phyloP scores from a whole-genome alignment of 1,140 invertebrate species.

The Heliothis virescens region DNA sequence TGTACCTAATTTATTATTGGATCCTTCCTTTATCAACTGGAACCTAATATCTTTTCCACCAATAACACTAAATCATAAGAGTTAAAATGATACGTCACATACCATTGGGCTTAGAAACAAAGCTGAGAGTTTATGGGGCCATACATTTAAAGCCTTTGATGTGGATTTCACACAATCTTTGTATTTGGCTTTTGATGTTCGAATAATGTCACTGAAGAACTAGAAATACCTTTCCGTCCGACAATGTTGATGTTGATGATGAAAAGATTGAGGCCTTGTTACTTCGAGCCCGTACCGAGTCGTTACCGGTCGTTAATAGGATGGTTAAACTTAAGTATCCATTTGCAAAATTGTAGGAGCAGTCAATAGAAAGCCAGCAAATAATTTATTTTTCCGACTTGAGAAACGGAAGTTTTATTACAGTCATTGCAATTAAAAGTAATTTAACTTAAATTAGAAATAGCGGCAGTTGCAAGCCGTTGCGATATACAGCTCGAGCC shows the following conservation, averaged over 20 bases:
- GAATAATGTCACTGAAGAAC: not conserved
- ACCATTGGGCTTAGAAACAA: constrained; percentile 8
- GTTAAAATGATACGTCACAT: not conserved
- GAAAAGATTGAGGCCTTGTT: too few species aligned
- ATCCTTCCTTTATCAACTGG: not conserved
- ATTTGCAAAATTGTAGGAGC: too few species aligned
- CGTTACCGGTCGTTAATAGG: too few species aligned
- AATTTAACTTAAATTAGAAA: constrained; percentile 39
- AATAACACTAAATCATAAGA: constrained; percentile 4
- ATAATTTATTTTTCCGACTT: not conserved
- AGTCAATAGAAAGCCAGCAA: not conserved
- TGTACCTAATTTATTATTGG: too few species aligned
- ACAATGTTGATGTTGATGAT: not conserved
- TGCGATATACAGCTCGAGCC: constrained; percentile 6
- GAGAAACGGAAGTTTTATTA: constrained; percentile 19
- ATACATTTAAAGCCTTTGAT: constrained; percentile 20
- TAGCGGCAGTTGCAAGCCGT: constrained; percentile 31
- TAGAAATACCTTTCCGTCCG: not conserved
- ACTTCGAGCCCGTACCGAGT: too few species aligned
- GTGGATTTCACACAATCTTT: constrained; percentile 8
- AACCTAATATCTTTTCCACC: not conserved
- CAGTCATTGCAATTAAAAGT: constrained; percentile 36
- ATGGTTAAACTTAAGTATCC: too few species aligned
- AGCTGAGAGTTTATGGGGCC: constrained; percentile 21
- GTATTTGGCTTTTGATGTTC: not conserved